phyloP scores from a whole-genome alignment of 1,140 invertebrate species.

The Protaetia brevitarsis region DNA sequence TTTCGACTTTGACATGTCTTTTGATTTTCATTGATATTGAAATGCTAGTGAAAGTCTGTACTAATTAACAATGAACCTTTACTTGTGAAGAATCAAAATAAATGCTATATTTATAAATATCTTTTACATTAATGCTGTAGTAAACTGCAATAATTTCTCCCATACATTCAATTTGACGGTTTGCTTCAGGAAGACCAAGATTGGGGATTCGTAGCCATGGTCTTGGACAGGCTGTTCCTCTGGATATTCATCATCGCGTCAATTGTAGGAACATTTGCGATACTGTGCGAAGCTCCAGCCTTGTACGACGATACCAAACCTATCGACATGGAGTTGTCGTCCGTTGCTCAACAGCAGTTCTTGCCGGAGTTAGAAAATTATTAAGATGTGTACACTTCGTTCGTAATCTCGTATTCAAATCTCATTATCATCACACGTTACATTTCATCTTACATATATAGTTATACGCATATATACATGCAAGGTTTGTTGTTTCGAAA shows the following conservation, averaged over 20 bases:
- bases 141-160: neutral
- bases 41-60: too few relatives aligned
- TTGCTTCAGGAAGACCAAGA: slow-evolving; percentile 86
- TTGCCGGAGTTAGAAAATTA: slow-evolving; percentile 53
- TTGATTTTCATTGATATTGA: too few relatives aligned
- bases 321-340: slow-evolving; percentile 83
- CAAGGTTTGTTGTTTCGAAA: neutral
- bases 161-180: slow-evolving; percentile 21
- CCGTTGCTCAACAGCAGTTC: slow-evolving; percentile 75
- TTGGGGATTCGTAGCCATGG: slow-evolving; percentile 99
- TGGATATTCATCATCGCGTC: slow-evolving; percentile 94
- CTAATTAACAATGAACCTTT: too few relatives aligned
- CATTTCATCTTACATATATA: neutral
- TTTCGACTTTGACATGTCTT: too few relatives aligned
- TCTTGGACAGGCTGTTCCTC: slow-evolving; percentile 93
- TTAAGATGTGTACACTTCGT: neutral
- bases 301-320: slow-evolving; percentile 86
- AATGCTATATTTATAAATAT: too few relatives aligned
- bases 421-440: neutral
- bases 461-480: neutral
- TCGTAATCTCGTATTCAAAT: neutral
- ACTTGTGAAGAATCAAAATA: too few relatives aligned
- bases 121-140: too few relatives aligned
- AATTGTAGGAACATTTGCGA: slow-evolving; percentile 82
- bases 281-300: slow-evolving; percentile 85